Evolutionary conservation across 1,140 invertebrate species (phyloP), one percentile per base, ranked within the genome.

Genomic region (Cardiocondyla obscurior): DNA sequence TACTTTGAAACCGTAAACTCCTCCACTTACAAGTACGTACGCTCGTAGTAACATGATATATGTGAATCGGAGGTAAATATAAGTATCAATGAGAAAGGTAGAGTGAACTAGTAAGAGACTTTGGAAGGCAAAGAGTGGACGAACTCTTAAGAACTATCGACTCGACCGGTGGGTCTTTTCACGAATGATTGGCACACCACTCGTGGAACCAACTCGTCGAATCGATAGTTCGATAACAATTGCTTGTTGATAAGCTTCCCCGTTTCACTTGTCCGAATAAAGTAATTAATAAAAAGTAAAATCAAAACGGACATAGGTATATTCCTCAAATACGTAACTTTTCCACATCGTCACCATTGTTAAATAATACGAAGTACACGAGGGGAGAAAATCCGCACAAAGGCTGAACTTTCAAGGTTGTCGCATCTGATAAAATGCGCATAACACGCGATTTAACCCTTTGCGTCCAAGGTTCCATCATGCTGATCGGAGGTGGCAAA

Each of bases 61-160:
- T 44, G 83, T 57, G 70, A 76, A 77, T 62, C 46, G 49, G 30
- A 85, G 72, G 46, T 49, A 87, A 74, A 84, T 62, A 72, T 81
- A n/a, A n/a, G 83, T 77, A 72, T 87, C 67, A 36, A 89, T 83
- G 84, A 82, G 42, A 82, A 82, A 85, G 82, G 58, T 69, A 88
- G 72, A 87, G 83, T 85, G 85, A 87, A 85, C 57, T 83, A 88
- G 85, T 88, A 84, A 90, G 85, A 85, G 85, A 85, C 81, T 87
- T 88, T 90, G 88, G 90, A 91, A 91, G 90, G 90, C 90, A 91
- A 91, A 91, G 70, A 90, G 83, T 91, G 90, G 89, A 90, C 85
- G 85, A 89, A 91, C 72, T 86, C 73, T 90, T 82, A 87, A 84
- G n/a, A 85, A 90, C 76, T 87, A 88, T 85, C 76, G 85, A 84